phyloP scores from a whole-genome alignment of 2,888 invertebrate species.

The Parelbella ahira region DNA sequence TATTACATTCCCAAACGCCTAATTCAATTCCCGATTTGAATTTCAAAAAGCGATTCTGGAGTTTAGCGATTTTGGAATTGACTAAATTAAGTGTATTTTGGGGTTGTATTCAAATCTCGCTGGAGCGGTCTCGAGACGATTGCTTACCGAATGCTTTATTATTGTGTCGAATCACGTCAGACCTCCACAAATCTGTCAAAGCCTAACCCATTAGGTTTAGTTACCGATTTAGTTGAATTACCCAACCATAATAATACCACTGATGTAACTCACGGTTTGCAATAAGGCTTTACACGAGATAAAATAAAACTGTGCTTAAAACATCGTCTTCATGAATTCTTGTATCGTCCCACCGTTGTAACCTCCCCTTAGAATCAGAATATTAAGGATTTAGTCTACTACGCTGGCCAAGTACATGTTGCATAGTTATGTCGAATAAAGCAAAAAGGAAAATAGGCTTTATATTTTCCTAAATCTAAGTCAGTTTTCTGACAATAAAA shows the following conservation, averaged over 20 bases:
- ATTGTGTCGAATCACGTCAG: slow-evolving; percentile 2
- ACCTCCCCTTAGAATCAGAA: too few species aligned
- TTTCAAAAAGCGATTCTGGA: not conserved
- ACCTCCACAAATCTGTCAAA: not conserved
- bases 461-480: too few species aligned
- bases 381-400: too few species aligned
- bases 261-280: not conserved
- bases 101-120: slow-evolving; percentile 2
- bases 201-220: not conserved
- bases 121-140: not conserved
- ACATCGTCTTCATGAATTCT: too few species aligned
- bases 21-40: not conserved
- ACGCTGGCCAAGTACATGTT: too few species aligned
- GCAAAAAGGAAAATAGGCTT: too few species aligned
- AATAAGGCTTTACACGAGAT: not conserved
- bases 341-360: too few species aligned
- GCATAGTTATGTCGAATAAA: too few species aligned
- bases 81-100: not conserved
- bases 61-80: slow-evolving; percentile 2
- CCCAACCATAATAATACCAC: too few species aligned
- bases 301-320: too few species aligned
- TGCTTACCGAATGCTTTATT: slow-evolving; percentile 1
- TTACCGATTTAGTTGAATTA: too few species aligned
- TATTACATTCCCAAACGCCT: not conserved
- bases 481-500: too few species aligned